A percentile compares a stretch with the other conserved stretches of the same genome.
phyloP scores from a whole-genome alignment of 2,888 invertebrate genomes.

The Folsomia manolachei region DNA sequence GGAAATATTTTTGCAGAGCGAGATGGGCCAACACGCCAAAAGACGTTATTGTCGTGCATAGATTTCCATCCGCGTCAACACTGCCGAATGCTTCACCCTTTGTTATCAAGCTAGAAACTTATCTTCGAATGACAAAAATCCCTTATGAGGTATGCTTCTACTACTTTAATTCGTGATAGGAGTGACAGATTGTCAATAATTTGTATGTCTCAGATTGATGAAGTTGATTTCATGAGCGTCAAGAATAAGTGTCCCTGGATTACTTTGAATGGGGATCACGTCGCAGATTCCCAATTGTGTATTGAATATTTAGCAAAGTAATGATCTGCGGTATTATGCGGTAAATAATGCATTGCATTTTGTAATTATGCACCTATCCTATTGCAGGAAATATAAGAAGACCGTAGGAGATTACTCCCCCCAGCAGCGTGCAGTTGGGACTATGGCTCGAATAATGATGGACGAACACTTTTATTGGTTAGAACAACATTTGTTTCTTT shows the following conservation, averaged over 20 bases:
- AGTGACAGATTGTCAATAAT: too few species aligned
- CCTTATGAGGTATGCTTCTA: constrained; percentile 29
- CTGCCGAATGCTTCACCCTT: constrained; percentile 37
- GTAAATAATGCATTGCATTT: too few species aligned
- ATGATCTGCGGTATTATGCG: neutral
- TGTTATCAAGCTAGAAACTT: constrained; percentile 40
- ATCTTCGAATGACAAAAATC: constrained; percentile 37
- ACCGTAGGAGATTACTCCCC: constrained; percentile 17
- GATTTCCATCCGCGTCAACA: constrained; percentile 12
- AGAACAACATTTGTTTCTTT: too few species aligned
- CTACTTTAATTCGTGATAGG: neutral
- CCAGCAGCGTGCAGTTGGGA: constrained; percentile 18
- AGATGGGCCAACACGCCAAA: constrained; percentile 14
- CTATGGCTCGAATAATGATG: constrained; percentile 29
- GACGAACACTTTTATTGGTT: constrained; percentile 56
- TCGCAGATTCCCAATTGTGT: constrained; percentile 34
- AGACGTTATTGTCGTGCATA: constrained; percentile 20
- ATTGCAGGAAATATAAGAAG: constrained; percentile 15
- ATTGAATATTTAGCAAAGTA: constrained; percentile 31
- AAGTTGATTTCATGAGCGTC: constrained; percentile 20
- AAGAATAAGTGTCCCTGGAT: constrained; percentile 42
- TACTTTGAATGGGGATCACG: constrained; percentile 33
- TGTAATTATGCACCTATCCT: too few species aligned
- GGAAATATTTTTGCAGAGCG: neutral
- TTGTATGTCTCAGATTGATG: constrained; percentile 30